Percentiles rank a stretch among this genome's conserved stretches.
Evolutionary conservation across 2,888 invertebrate genomes (phyloP).

Genomic region (Galerucella calmariensis): DNA sequence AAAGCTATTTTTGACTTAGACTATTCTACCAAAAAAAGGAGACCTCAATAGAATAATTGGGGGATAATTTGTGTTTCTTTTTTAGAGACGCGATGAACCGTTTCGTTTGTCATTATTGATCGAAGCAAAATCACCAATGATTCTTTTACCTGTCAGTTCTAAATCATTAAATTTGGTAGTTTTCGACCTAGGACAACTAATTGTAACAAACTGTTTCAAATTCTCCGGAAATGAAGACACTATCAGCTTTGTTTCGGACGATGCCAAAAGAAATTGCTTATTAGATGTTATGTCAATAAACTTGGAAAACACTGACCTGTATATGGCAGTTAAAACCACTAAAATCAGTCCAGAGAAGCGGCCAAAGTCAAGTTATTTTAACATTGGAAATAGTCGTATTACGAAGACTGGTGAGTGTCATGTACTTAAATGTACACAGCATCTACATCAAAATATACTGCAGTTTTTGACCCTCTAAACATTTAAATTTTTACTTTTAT

Average conservation of each 20-base stretch:
- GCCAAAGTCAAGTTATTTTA: conserved; percentile 50
- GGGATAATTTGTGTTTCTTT: conserved; percentile 18
- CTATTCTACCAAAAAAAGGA: too few relatives aligned
- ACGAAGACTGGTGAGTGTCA: conserved; percentile 65
- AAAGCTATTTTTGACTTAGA: too few relatives aligned
- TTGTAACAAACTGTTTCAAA: conserved; percentile 81
- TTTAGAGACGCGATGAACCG: conserved; percentile 60
- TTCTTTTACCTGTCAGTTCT: conserved; percentile 87
- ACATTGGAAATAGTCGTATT: conserved; percentile 67
- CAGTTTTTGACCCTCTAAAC: too few relatives aligned
- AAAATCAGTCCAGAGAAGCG: conserved; percentile 49
- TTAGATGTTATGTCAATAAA: conserved; percentile 81
- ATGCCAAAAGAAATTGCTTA: conserved; percentile 68
- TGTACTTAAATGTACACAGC: too few relatives aligned
- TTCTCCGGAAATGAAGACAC: conserved; percentile 70
- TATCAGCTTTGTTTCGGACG: conserved; percentile 64
- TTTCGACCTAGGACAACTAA: conserved; percentile 82
- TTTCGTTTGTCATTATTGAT: conserved; percentile 71
- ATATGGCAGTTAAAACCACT: conserved; percentile 68
- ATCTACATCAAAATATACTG: too few relatives aligned
- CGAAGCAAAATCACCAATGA: conserved; percentile 82
- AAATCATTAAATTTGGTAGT: conserved; percentile 81
- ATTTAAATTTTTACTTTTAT: too few relatives aligned
- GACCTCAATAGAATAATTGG: too few relatives aligned
- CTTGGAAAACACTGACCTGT: conserved; percentile 81